phyloP scores from a whole-genome alignment of 2,888 invertebrate genomes.

The Drosophila melanocephala region DNA sequence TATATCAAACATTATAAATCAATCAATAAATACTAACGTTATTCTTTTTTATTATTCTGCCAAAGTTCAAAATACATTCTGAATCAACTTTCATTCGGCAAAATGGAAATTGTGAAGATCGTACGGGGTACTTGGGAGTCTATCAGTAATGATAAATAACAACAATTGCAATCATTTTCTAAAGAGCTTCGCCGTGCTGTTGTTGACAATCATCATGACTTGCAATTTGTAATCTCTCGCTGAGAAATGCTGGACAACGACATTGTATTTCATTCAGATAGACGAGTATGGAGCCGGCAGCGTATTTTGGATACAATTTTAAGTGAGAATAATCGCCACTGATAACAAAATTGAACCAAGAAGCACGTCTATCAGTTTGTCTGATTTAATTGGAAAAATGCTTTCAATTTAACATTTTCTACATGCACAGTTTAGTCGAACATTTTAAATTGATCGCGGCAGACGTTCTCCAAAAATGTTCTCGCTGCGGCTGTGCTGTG shows the following conservation, averaged over 20 bases:
- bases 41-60: not conserved
- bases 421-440: constrained; percentile 41
- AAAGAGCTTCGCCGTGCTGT: too few species aligned
- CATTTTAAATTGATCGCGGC: not conserved
- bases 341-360: not conserved
- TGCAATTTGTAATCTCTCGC: constrained; percentile 5
- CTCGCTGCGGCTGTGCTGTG: constrained; percentile 13
- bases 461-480: constrained; percentile 42
- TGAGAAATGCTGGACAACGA: not conserved
- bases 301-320: constrained; percentile 1
- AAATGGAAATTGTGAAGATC: not conserved
- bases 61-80: too few species aligned
- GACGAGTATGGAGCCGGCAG: not conserved
- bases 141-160: not conserved
- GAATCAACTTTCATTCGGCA: too few species aligned
- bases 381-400: not conserved
- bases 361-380: not conserved
- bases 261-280: not conserved
- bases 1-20: not conserved
- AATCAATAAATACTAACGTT: not conserved
- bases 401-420: not conserved
- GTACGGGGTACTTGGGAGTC: not conserved
- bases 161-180: not conserved
- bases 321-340: constrained; percentile 25
- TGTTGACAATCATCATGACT: constrained; percentile 19